Evolutionary conservation across 1,140 invertebrate genomes (phyloP).

Genomic region (Sycobia sp.): DNA sequence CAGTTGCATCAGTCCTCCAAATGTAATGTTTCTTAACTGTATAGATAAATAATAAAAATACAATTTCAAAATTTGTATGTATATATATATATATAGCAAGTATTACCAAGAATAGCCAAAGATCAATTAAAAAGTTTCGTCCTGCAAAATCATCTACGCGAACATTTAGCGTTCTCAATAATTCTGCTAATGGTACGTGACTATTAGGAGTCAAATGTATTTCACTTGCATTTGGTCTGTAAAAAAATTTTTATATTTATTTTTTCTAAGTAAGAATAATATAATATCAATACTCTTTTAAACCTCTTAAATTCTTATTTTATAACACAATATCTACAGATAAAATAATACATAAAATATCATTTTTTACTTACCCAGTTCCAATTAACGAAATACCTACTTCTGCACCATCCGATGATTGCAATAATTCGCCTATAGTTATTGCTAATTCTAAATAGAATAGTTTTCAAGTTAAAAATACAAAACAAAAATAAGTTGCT

Average conservation of each 20-base stretch:
- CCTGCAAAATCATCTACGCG: constrained; percentile 15
- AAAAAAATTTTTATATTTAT: not conserved
- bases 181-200: constrained; percentile 14
- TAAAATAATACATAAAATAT: not conserved
- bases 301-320: too few relatives aligned
- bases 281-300: too few relatives aligned
- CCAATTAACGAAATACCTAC: constrained; percentile 33
- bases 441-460: constrained; percentile 23
- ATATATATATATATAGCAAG: not conserved
- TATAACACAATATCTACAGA: not conserved
- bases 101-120: constrained; percentile 42
- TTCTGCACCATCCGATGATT: constrained; percentile 27
- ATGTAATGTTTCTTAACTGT: constrained; percentile 42
- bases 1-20: constrained; percentile 40
- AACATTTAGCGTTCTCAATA: constrained; percentile 1
- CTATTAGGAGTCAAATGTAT: not conserved
- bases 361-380: constrained; percentile 32
- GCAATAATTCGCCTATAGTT: constrained; percentile 31
- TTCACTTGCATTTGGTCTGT: constrained; percentile 10
- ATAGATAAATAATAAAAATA: too few relatives aligned
- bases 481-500: not conserved
- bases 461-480: not conserved
- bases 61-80: not conserved
- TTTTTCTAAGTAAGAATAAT: too few relatives aligned
- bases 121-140: constrained; percentile 41